Base-by-base conservation (phyloP, 2,797 vertebrate genomes). In the Girardinus metallicus region DNA sequence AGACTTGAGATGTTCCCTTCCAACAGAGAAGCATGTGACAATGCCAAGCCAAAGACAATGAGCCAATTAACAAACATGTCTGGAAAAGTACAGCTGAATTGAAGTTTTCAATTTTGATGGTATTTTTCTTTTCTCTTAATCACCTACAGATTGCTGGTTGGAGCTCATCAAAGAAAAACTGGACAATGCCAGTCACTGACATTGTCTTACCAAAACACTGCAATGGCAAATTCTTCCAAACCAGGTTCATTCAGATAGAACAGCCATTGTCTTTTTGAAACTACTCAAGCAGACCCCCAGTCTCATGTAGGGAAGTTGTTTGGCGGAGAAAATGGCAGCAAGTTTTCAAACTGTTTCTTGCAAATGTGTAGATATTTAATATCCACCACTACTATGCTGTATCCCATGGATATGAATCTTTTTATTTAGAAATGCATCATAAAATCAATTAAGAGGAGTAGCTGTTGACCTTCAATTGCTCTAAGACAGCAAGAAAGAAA, bases 21-120 rank as follows among this genome's bases (percentile, higher is more conserved):
- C 41, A 11, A 23, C 76, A 62, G 62, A 71, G 51, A 46, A 74
- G 36, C 74, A 47, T 41, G 60, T 80, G 29, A 75, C 31, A 26
- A 13, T 43, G 66, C 39, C 39, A 43, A 26, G 41, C 21, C 4
- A 13, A n/a, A 70, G 36, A 43, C 5, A n/a, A 70, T 43, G 66
- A 70, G 23, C 12, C 39, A 70, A 68, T 5, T 68, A 41, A 66
- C 62, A 39, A 23, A 41, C 39, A 43, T 41, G n/a, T 66, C 34
- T 39, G 62, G 62, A 66, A 66, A 64, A 66, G 18, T 66, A 39
- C 62, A 66, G 62, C 18, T 23, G 16, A 23, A 36, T 36, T 16
- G 16, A 34, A 21, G 62, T 64, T 64, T 36, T 34, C 11, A 62
- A 29, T 31, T 60, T 62, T 34, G 29, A 34, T 62, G 29, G 29